These are phyloP conservation scores for Lobophora halterata DNA, from an alignment of 2,888 invertebrate species.

Conservation along the genomic window DNA sequence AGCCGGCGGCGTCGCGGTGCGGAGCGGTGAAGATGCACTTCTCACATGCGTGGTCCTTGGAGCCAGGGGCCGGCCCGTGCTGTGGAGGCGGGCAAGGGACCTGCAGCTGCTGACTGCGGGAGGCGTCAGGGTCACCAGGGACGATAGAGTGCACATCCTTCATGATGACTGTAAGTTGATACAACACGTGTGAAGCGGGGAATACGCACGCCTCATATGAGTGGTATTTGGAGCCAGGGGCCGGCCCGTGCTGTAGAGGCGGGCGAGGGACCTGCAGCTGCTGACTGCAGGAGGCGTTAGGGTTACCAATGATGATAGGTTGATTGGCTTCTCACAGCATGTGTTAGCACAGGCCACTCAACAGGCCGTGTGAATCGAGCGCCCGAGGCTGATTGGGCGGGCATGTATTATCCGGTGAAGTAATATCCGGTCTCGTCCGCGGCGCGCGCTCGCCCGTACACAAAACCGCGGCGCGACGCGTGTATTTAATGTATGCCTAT, in stretches of 20 bases:
- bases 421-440: too few relatives aligned
- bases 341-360: too few relatives aligned
- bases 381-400: too few relatives aligned
- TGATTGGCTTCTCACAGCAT: too few relatives aligned
- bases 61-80: conserved; percentile 85
- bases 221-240: conserved; percentile 86
- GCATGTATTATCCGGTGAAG: too few relatives aligned
- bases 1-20: conserved; percentile 59
- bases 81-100: conserved; percentile 87
- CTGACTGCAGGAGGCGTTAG: conserved; percentile 88
- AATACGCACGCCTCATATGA: conserved; percentile 90
- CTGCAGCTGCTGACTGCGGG: conserved; percentile 88
- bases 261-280: conserved; percentile 84
- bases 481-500: too few relatives aligned
- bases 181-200: too few relatives aligned
- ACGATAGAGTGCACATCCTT: conserved; percentile 86
- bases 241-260: conserved; percentile 89
- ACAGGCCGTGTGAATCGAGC: too few relatives aligned
- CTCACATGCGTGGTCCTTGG: conserved; percentile 90
- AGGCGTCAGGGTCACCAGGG: conserved; percentile 86
- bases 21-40: conserved; percentile 86
- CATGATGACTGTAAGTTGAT: too few relatives aligned
- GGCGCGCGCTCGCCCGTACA: too few relatives aligned
- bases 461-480: too few relatives aligned
- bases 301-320: conserved; percentile 87